These are phyloP conservation scores for Eremobia ochroleuca DNA, from an alignment of 2,888 invertebrate species.

Conservation along the genomic window DNA sequence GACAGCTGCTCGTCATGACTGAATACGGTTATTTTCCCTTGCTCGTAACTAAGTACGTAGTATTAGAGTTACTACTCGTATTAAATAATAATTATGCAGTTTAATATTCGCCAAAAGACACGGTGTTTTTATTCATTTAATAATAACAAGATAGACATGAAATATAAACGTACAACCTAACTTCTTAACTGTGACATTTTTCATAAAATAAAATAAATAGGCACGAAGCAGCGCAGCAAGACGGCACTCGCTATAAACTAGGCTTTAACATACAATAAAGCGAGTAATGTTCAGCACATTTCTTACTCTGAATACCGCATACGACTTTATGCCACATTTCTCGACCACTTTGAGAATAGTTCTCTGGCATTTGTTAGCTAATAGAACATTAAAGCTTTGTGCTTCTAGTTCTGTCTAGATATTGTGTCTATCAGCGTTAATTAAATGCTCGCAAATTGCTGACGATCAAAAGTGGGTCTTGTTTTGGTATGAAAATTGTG, in stretches of 20 bases:
- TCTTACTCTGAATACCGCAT: conserved; percentile 53
- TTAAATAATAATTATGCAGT: too few species aligned
- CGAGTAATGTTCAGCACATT: conserved; percentile 52
- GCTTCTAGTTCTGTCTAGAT: conserved; percentile 58
- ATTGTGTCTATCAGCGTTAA: conserved; percentile 48
- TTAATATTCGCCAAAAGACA: background rate
- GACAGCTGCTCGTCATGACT: too few species aligned
- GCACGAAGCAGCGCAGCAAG: conserved; percentile 35
- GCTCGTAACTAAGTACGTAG: background rate
- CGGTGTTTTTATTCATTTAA: background rate
- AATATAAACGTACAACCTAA: conserved; percentile 18
- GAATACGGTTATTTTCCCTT: too few species aligned
- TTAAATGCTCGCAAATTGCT: conserved; percentile 59
- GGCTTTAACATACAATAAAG: conserved; percentile 64
- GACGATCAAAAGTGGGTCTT: conserved; percentile 33
- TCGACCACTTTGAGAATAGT: conserved; percentile 59
- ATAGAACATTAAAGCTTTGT: conserved; percentile 66
- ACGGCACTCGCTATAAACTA: conserved; percentile 58
- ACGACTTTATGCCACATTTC: conserved; percentile 43
- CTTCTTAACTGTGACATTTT: conserved; percentile 25
- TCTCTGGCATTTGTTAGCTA: conserved; percentile 54
- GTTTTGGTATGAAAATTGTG: conserved; percentile 23
- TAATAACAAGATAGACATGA: conserved; percentile 7
- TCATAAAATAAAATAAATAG: conserved; percentile 59
- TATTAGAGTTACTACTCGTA: too few species aligned